Evolutionary conservation across 2,888 invertebrate genomes (phyloP).

Genomic region (Mesorhabditis sp.): DNA sequence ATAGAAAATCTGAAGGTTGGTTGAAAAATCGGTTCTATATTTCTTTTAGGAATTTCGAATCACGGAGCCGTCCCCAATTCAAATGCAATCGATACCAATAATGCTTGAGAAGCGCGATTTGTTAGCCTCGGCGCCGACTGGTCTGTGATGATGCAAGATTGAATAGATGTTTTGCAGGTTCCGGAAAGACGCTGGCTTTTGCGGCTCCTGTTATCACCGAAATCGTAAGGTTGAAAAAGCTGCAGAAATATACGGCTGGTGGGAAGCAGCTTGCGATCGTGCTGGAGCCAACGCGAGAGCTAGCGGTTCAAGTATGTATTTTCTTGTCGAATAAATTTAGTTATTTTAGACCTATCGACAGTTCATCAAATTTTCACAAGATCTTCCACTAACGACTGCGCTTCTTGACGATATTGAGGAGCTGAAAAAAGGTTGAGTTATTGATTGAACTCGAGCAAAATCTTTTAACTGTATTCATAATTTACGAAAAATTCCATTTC

Average conservation of each 20-base stretch:
- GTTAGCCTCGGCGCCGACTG: slow-evolving; percentile 91
- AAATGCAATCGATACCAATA: slow-evolving; percentile 85
- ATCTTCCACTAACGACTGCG: slow-evolving; percentile 21
- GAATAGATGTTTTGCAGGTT: slow-evolving; percentile 62
- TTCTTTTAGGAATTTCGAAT: slow-evolving; percentile 19
- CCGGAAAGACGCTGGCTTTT: slow-evolving; percentile 93
- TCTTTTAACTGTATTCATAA: no score
- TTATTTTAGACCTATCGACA: slow-evolving; percentile 28
- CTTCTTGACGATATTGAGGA: slow-evolving; percentile 22
- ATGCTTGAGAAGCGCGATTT: slow-evolving; percentile 73
- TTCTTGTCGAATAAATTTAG: slow-evolving; percentile 7
- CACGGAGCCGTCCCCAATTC: slow-evolving; percentile 77
- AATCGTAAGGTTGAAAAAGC: slow-evolving; percentile 60
- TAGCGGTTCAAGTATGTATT: slow-evolving; percentile 76
- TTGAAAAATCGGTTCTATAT: neutral
- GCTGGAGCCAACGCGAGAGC: slow-evolving; percentile 85
- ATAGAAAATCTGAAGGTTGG: slow-evolving; percentile 15
- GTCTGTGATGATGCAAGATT: slow-evolving; percentile 16
- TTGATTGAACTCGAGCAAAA: no score
- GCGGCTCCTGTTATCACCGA: slow-evolving; percentile 80
- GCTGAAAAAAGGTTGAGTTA: slow-evolving; percentile 9
- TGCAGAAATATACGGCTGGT: slow-evolving; percentile 54
- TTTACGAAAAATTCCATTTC: slow-evolving; percentile 8
- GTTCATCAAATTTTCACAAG: slow-evolving; percentile 32
- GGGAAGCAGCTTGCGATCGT: slow-evolving; percentile 71